phyloP scores from a whole-genome alignment of 2,888 invertebrate species.

The Caenorhabditis imperialis region DNA sequence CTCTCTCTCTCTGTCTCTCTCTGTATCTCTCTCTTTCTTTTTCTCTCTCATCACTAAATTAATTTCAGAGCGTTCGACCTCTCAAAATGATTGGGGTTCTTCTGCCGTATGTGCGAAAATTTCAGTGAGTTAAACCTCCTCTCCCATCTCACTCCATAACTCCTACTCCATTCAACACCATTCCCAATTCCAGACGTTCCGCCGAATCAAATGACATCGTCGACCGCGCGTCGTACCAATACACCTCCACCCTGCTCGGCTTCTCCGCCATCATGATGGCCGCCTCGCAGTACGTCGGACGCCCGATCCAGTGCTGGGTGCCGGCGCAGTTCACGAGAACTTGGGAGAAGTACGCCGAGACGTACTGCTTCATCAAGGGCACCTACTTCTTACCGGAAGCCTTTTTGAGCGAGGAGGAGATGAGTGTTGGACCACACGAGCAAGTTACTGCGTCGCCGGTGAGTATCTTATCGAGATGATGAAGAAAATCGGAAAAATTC shows the following conservation, averaged over 20 bases:
- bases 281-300: slow-evolving; percentile 77
- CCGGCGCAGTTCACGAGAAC: slow-evolving; percentile 77
- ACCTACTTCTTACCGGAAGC: slow-evolving; percentile 70
- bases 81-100: slow-evolving; percentile 59
- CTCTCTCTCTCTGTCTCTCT: slow-evolving; percentile 17
- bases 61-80: slow-evolving; percentile 30
- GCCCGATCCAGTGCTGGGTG: slow-evolving; percentile 77
- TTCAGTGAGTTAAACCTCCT: slow-evolving; percentile 48
- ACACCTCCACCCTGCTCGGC: slow-evolving; percentile 52
- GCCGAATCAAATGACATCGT: slow-evolving; percentile 77
- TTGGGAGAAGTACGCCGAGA: slow-evolving; percentile 77
- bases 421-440: slow-evolving; percentile 32
- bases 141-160: not conserved
- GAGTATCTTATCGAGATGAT: not conserved
- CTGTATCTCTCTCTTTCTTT: not conserved
- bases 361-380: slow-evolving; percentile 77
- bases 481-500: not conserved
- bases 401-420: slow-evolving; percentile 60
- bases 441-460: slow-evolving; percentile 31
- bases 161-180: too few species aligned
- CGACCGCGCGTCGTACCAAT: slow-evolving; percentile 60
- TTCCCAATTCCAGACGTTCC: slow-evolving; percentile 61
- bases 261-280: slow-evolving; percentile 74
- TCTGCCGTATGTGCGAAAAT: slow-evolving; percentile 56
- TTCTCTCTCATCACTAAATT: not conserved